Percentiles rank a stretch among this genome's conserved stretches.
Conservation (phyloP, 2,888 invertebrate species). For the Acleris literana region DNA sequence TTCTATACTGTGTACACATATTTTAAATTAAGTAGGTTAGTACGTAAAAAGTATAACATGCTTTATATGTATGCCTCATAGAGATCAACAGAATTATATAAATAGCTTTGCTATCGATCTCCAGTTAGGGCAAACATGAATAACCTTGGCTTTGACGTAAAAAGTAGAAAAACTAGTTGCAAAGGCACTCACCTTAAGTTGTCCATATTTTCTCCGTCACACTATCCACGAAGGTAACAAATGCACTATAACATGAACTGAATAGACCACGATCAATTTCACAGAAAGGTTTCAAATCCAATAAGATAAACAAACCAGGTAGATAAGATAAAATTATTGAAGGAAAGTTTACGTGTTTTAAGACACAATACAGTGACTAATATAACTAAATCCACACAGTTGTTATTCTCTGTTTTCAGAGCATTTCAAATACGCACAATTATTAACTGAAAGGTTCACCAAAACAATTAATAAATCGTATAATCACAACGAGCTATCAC, state of each 20-base stretch:
- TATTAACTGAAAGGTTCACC: background rate
- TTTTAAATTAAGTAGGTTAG: conserved; percentile 9
- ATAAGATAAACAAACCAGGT: conserved; percentile 40
- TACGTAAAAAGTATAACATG: background rate
- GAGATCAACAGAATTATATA: conserved; percentile 9
- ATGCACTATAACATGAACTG: conserved; percentile 16
- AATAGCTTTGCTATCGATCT: conserved; percentile 31
- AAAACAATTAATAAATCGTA: conserved; percentile 3
- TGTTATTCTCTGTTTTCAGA: background rate
- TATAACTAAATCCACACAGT: conserved; percentile 2
- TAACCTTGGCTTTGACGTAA: conserved; percentile 56
- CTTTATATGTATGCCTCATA: background rate
- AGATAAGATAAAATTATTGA: conserved; percentile 49
- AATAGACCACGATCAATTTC: conserved; percentile 16
- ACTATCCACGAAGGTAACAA: background rate
- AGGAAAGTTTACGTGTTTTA: conserved; percentile 10
- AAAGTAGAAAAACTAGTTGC: conserved; percentile 27
- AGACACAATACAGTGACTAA: conserved; percentile 14
- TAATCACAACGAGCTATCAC: conserved; percentile 12
- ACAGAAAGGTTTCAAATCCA: conserved; percentile 23
- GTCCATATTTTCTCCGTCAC: conserved; percentile 40
- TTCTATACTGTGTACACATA: background rate
- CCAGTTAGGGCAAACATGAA: conserved; percentile 26
- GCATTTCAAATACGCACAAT: conserved; percentile 6
- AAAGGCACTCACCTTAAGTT: conserved; percentile 41